Base-by-base conservation (phyloP, 2,888 invertebrate genomes). In the Leptura quadrifasciata region DNA sequence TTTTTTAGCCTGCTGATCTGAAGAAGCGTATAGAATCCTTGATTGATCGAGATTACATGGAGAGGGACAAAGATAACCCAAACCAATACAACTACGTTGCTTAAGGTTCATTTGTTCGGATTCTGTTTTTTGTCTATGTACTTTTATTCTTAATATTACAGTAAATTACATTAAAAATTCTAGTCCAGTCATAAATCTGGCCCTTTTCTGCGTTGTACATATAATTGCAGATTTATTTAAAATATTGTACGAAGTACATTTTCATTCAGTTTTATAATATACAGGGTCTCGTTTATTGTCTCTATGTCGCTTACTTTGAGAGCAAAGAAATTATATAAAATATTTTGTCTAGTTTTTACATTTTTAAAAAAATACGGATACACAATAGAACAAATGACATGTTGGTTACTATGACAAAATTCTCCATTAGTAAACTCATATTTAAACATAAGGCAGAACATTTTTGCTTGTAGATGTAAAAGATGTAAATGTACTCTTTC, bases 11-110 rank as follows among this genome's bases (percentile, higher is more conserved):
- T 82, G 95, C 97, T 78, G 99, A 99, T 91, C 92, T 99, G 87
- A 99, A 99, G 91, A 98, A 98, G 88, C 94, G 99, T 82, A 99
- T 99, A 85, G 99, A 99, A 89, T 98, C 98, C 68, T 92, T 99
- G 72, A 99, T 99, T 88, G 99, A 99, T 89, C 93, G 99, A 86
- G 99, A 99, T 90, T 99, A 99, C 90, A 97, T 99, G 97, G 97
- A 98, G 89, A 93, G 99, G 64, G 99, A 99, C 90, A 97, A 98
- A 90, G 98, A 99, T 90, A 98, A 98, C 91, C 94, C 97, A 80
- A 98, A 98, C 90, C 96, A 96, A 90, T 99, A 99, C 91, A 97
- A 98, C 91, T 99, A 99, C 90, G 98, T 99, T 88, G 98, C 99
- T 88, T 99, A 97, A 93, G 35, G 78, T 75, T 61, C 72, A 54